Conservation (phyloP, 2,888 invertebrate species). For the Anaspis maculata region DNA sequence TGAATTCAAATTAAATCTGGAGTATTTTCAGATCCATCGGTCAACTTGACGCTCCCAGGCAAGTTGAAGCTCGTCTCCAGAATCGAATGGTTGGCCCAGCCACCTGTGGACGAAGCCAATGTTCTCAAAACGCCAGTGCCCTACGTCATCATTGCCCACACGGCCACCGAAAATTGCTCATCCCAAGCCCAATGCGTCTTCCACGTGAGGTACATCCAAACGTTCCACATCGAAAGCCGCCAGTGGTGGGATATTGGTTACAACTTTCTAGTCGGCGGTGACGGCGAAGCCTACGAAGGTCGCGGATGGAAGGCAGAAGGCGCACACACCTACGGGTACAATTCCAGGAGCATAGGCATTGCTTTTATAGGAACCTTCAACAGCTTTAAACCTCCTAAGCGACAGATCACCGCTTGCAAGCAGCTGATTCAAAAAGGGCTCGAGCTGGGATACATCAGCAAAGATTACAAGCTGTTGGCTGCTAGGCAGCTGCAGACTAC, state of each 20-base stretch:
- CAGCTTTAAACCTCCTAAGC: slow-evolving; percentile 43
- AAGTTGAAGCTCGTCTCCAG: slow-evolving; percentile 50
- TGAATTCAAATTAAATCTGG: background rate
- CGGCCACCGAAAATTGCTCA: slow-evolving; percentile 53
- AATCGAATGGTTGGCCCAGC: slow-evolving; percentile 60
- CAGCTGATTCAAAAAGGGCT: slow-evolving; percentile 57
- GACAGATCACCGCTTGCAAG: slow-evolving; percentile 53
- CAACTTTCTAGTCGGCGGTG: slow-evolving; percentile 73
- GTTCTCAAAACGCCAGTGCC: slow-evolving; percentile 44
- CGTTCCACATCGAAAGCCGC: slow-evolving; percentile 58
- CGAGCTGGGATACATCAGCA: slow-evolving; percentile 48
- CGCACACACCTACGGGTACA: slow-evolving; percentile 62
- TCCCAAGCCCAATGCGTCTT: slow-evolving; percentile 52
- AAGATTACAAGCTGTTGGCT: slow-evolving; percentile 59
- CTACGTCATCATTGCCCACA: slow-evolving; percentile 56
- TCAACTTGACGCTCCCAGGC: slow-evolving; percentile 14
- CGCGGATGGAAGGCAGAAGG: slow-evolving; percentile 68
- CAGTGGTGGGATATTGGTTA: slow-evolving; percentile 64
- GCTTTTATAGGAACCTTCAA: slow-evolving; percentile 68
- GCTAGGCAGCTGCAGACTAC: slow-evolving; percentile 60
- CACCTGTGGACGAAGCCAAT: slow-evolving; percentile 35
- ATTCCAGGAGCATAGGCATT: slow-evolving; percentile 58
- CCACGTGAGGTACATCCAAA: slow-evolving; percentile 55
- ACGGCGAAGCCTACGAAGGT: slow-evolving; percentile 66
- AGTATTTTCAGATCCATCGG: slow-evolving; percentile 11